phyloP scores from a whole-genome alignment of 2,113 vertebrate genomes.

The Podarcis cretensis region DNA sequence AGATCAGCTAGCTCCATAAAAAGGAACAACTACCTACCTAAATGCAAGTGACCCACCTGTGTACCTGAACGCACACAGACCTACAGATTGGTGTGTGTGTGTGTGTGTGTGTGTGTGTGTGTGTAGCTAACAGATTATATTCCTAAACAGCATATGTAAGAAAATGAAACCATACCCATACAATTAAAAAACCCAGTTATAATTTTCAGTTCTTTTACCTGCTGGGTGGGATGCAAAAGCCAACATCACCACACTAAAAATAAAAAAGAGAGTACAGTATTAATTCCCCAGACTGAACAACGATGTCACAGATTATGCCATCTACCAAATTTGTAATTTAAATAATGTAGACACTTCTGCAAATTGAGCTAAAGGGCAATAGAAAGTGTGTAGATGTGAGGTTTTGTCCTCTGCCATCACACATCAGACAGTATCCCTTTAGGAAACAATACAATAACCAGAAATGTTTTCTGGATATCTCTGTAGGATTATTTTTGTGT shows the following conservation, averaged over 20 bases:
- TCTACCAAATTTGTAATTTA: neutral
- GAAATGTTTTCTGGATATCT: constrained; percentile 1
- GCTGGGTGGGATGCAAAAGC: constrained; percentile 76
- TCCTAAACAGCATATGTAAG: neutral
- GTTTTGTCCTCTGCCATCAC: constrained; percentile 20
- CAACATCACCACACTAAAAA: constrained; percentile 74
- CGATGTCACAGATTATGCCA: neutral
- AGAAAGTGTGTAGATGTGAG: neutral
- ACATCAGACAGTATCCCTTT: neutral
- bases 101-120: too few species aligned
- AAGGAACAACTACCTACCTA: neutral
- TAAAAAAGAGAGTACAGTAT: neutral
- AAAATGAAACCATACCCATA: neutral
- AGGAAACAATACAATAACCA: neutral
- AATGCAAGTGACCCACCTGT: neutral
- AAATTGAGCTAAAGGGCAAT: constrained; percentile 23
- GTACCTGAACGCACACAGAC: neutral
- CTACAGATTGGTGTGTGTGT: neutral
- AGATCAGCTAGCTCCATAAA: neutral
- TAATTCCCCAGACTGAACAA: constrained; percentile 1
- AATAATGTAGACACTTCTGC: neutral
- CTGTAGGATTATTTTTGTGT: constrained; percentile 17
- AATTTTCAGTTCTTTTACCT: constrained; percentile 65
- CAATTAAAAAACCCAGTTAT: neutral
- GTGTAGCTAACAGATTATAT: neutral